Base-by-base conservation (phyloP, 2,797 vertebrate species). In the Hippocampus kuda region DNA sequence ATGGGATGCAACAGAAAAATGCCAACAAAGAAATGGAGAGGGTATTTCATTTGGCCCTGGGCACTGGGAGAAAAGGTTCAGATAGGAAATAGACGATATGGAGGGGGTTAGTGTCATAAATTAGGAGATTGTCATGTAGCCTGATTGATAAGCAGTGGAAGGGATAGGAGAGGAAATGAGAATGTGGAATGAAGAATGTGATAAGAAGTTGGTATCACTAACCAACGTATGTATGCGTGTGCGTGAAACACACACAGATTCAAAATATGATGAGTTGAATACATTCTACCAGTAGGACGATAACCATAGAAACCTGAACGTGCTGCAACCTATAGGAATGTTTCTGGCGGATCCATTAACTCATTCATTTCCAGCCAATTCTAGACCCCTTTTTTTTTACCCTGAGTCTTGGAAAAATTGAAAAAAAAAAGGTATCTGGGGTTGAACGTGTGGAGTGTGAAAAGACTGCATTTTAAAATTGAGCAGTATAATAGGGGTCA, bases 21-120 rank as follows among this genome's bases (percentile, higher is more conserved):
- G 56, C 62, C 10, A 15, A 42, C 67, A 13, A 64, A 76, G 71
- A 73, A 72, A 81, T 48, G 57, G 66, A 79, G 70, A 76, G 64
- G 60, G 66, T 75, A 76, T 80, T 84, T 83, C 73, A 80, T 81
- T 81, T 82, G 71, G 78, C 82, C 78, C 64, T 70, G 79, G 75
- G 79, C 68, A 26, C 67, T 46, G 4, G 48, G 27, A 81, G 64
- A 81, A 79, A 76, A 72, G 68, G 73, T 77, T 72, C 63, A 34
- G 68, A 83, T 74, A 69, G 68, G 66, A 66, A 69, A 57, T 59
- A 76, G 5, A 24, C 72, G 78, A 73, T 70, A 68, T n/a, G 12
- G 61, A 34, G 10, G 72, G 63, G 63, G 56, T 65, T 49, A 80
- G 22, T 57, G 38, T 54, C 66, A 44, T 18, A 54, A 53, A 54